Percentiles rank a stretch among this genome's conserved stretches.
Evolutionary conservation across 2,888 invertebrate species (phyloP).

Genomic region (Andrena minutula): DNA sequence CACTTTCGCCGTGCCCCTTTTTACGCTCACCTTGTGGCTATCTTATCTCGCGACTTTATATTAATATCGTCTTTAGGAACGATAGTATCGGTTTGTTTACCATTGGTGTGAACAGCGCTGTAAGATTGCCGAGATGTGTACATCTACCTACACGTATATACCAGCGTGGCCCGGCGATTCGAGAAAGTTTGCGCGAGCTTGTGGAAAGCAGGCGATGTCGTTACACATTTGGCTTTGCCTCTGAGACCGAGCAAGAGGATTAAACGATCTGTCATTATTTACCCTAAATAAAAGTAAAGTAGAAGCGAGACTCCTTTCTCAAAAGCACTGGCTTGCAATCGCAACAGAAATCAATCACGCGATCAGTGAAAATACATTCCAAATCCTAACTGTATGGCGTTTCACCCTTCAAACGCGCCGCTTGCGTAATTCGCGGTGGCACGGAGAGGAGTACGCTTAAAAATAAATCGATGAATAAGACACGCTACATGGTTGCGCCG

Average conservation of each 20-base stretch:
- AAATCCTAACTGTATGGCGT: slow-evolving; percentile 28
- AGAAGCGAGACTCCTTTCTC: too few relatives aligned
- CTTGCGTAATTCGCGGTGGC: slow-evolving; percentile 63
- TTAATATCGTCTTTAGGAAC: slow-evolving; percentile 29
- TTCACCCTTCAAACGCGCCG: slow-evolving; percentile 67
- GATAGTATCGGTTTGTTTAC: slow-evolving; percentile 31
- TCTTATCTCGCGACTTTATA: slow-evolving; percentile 44
- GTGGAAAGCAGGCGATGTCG: neutral
- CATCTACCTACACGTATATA: too few relatives aligned
- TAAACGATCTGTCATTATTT: too few relatives aligned
- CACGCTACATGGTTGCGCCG: slow-evolving; percentile 53
- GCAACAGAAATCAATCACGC: neutral
- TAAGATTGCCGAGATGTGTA: neutral
- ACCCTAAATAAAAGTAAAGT: too few relatives aligned
- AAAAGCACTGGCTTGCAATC: too few relatives aligned
- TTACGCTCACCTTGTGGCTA: slow-evolving; percentile 20
- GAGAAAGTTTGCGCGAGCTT: neutral
- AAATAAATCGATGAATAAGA: slow-evolving; percentile 75
- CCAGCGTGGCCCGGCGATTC: neutral
- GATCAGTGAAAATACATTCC: neutral
- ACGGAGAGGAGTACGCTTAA: slow-evolving; percentile 62
- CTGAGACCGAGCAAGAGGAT: neutral
- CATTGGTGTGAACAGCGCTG: neutral
- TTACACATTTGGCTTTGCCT: neutral
- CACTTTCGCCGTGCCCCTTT: neutral